Evolutionary conservation across 2,797 vertebrate species (phyloP).

Genomic region (Potorous gilbertii): DNA sequence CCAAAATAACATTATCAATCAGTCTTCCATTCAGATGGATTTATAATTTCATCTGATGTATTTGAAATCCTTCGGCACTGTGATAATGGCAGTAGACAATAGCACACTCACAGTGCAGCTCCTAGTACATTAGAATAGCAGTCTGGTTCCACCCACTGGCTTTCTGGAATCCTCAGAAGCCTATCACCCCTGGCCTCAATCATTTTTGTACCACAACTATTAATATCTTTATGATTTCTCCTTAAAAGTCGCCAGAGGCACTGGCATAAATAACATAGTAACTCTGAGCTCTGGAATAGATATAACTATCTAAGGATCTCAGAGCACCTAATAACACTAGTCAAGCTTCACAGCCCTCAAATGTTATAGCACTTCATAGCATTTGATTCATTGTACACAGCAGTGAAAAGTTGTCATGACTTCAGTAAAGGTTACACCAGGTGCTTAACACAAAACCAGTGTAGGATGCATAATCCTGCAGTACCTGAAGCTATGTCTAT

Average conservation of each 20-base stretch:
- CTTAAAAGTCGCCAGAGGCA: background rate
- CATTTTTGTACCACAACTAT: background rate
- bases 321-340: background rate
- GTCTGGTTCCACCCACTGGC: background rate
- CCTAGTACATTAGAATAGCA: background rate
- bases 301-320: background rate
- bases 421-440: background rate
- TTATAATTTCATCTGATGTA: conserved; percentile 55
- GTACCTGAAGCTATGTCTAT: background rate
- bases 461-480: background rate
- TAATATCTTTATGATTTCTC: background rate
- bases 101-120: background rate
- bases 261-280: conserved; percentile 22
- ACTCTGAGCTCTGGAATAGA: background rate
- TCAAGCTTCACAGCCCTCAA: background rate
- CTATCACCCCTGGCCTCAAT: background rate
- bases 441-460: background rate
- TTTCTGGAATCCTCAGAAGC: background rate
- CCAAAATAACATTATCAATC: conserved; percentile 44
- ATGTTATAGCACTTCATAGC: background rate
- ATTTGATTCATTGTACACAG: background rate
- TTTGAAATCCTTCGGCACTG: conserved; percentile 51
- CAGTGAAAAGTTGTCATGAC: background rate
- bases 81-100: conserved; percentile 9
- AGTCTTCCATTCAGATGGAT: conserved; percentile 48